These are phyloP conservation scores for Nannoperca australis DNA, from an alignment of 2,797 vertebrate species.

Conservation along the genomic window DNA sequence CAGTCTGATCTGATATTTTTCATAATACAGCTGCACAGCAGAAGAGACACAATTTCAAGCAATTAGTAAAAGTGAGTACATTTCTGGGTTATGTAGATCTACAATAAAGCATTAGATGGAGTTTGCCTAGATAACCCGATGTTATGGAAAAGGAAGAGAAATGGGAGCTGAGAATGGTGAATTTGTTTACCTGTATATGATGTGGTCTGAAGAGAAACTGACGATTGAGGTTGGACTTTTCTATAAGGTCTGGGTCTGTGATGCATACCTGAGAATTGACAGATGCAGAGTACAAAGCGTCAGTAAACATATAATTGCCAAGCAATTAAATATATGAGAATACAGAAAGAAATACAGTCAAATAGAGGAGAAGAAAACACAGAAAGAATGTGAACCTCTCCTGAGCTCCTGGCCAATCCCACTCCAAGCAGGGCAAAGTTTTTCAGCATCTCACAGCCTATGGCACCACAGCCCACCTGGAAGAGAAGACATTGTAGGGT, in stretches of 20 bases:
- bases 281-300: background rate
- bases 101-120: too few species aligned
- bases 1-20: background rate
- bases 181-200: constrained; percentile 93
- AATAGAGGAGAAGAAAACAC: background rate
- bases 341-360: background rate
- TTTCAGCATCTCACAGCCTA: constrained; percentile 99
- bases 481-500: constrained; percentile 3
- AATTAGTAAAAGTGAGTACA: background rate
- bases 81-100: background rate
- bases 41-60: constrained; percentile 6
- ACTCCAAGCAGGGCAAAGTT: constrained; percentile 97
- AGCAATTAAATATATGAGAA: background rate
- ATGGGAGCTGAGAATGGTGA: background rate
- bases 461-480: constrained; percentile 97
- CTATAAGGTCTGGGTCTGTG: constrained; percentile 98
- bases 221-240: constrained; percentile 98
- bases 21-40: background rate
- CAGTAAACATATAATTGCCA: background rate
- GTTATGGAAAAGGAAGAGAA: background rate
- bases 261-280: constrained; percentile 88
- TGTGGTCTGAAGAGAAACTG: constrained; percentile 98
- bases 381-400: constrained; percentile 74
- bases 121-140: background rate
- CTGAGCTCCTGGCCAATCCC: constrained; percentile 86